Conservation (phyloP, 2,797 vertebrate genomes). For the Monodelphis domestica region DNA sequence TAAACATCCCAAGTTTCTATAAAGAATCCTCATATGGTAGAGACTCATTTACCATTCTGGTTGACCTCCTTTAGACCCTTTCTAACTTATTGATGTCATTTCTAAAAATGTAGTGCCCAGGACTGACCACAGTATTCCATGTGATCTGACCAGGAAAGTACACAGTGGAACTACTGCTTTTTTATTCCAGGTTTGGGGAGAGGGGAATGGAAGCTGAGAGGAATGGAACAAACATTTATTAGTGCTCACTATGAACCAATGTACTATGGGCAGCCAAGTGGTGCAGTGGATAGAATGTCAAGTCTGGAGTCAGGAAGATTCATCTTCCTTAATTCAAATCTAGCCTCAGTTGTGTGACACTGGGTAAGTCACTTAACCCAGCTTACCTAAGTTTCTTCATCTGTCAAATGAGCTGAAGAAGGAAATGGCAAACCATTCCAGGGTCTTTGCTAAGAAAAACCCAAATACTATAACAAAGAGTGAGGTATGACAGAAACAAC, state of each 20-base stretch:
- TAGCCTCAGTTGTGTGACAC: too few species aligned
- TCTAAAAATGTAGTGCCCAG: background rate
- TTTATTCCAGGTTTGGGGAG: background rate
- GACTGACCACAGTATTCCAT: background rate
- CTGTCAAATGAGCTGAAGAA: too few species aligned
- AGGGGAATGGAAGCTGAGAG: background rate
- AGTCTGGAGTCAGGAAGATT: too few species aligned
- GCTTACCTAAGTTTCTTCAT: too few species aligned
- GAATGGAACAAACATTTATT: background rate
- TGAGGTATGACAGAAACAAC: too few species aligned
- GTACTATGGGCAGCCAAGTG: too few species aligned
- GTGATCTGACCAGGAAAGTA: background rate
- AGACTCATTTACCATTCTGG: background rate
- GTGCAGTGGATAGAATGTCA: too few species aligned
- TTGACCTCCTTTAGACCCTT: background rate
- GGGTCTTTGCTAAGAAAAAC: too few species aligned
- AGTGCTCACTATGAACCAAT: background rate
- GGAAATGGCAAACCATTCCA: too few species aligned
- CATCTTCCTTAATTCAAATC: too few species aligned
- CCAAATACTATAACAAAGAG: too few species aligned
- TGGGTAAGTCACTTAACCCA: too few species aligned
- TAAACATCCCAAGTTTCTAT: background rate
- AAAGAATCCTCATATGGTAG: background rate
- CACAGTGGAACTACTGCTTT: background rate
- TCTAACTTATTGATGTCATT: background rate